A percentile compares a stretch with the other conserved stretches of the same genome.
Conservation (phyloP, 2,797 vertebrate species). For the Rallus crepitans region DNA sequence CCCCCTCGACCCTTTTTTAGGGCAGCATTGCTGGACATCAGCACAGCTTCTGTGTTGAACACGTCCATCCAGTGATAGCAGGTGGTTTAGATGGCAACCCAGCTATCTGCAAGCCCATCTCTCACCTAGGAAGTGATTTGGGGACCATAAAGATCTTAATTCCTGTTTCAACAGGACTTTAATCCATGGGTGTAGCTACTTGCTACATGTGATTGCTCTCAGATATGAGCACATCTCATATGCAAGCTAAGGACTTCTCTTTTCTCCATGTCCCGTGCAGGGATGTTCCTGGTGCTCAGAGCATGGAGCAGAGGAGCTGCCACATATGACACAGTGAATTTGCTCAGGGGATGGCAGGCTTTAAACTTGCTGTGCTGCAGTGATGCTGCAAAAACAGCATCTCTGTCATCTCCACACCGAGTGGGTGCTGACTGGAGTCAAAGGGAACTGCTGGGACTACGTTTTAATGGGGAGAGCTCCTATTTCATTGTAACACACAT, state of each 20-base stretch:
- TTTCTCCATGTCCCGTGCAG: not conserved
- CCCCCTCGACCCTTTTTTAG: not conserved
- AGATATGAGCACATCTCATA: fast-evolving
- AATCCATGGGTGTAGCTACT: fast-evolving
- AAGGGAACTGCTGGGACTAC: not conserved
- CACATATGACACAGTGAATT: fast-evolving
- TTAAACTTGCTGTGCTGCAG: not conserved
- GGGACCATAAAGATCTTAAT: not conserved
- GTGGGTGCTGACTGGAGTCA: not conserved
- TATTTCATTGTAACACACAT: not conserved
- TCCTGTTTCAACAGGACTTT: not conserved
- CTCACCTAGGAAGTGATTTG: not conserved
- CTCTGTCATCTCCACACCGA: not conserved
- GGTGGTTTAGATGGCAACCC: not conserved
- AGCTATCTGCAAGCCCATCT: not conserved
- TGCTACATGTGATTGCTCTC: fast-evolving
- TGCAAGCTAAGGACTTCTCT: not conserved
- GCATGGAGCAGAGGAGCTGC: no score
- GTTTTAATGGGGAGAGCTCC: not conserved
- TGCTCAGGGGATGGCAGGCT: not conserved
- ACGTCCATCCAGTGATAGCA: not conserved
- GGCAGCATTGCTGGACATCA: not conserved
- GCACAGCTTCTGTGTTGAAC: not conserved
- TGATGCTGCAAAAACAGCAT: not conserved
- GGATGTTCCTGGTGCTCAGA: not conserved